phyloP scores from a whole-genome alignment of 2,797 vertebrate genomes.

The Acrocephalus scirpaceus region DNA sequence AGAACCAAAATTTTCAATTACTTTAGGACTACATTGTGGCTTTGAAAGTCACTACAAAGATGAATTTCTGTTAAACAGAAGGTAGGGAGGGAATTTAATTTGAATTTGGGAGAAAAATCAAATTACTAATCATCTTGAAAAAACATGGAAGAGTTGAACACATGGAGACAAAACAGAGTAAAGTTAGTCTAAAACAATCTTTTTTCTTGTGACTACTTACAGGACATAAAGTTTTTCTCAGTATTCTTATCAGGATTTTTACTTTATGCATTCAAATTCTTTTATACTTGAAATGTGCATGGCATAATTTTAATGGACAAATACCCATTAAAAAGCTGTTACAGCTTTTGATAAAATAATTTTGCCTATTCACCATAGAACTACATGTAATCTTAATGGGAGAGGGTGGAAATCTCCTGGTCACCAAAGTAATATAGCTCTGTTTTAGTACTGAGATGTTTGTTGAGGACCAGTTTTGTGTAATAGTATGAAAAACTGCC shows the following conservation, averaged over 20 bases:
- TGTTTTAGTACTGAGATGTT: background rate
- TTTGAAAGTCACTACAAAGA: constrained; percentile 61
- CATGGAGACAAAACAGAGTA: background rate
- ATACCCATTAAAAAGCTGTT: background rate
- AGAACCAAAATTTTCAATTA: constrained; percentile 29
- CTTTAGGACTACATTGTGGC: background rate
- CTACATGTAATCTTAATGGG: background rate
- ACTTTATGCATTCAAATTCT: background rate
- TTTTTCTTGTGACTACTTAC: background rate
- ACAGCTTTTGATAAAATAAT: background rate
- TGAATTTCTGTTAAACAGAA: constrained; percentile 22
- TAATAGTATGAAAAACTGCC: background rate
- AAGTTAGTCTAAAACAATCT: background rate
- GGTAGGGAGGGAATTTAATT: constrained; percentile 34
- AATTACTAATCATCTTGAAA: constrained; percentile 12
- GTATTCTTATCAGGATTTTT: background rate
- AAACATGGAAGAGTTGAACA: background rate
- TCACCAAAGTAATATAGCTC: background rate
- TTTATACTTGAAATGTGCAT: background rate
- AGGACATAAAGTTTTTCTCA: background rate
- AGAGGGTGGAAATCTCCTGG: background rate
- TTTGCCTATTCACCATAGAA: background rate
- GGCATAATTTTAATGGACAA: background rate
- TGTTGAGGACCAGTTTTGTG: background rate
- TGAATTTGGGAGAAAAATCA: constrained; percentile 45